These are phyloP conservation scores for Ectobius pallidus DNA, from an alignment of 2,888 invertebrate genomes.

Conservation along the genomic window DNA sequence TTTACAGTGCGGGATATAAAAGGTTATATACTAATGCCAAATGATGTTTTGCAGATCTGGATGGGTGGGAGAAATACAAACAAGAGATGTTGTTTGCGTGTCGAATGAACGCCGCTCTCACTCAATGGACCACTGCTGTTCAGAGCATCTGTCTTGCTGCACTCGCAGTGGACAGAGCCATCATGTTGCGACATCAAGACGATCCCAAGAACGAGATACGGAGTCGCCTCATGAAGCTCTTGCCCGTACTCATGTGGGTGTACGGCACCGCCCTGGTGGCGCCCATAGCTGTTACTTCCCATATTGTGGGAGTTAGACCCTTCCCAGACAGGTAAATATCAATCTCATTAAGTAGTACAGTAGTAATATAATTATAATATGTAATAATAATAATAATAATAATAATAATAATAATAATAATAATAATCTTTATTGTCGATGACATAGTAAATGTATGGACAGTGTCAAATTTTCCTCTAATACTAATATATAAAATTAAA, in stretches of 20 bases:
- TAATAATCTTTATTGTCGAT: too few relatives aligned
- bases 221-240: neutral
- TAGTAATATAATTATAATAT: too few relatives aligned
- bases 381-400: too few relatives aligned
- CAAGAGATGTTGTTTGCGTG: neutral
- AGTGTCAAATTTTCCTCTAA: too few relatives aligned
- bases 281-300: slow-evolving; percentile 22
- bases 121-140: slow-evolving; percentile 11
- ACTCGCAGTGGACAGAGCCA: slow-evolving; percentile 30
- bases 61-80: neutral
- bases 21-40: neutral
- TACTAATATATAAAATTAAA: too few relatives aligned
- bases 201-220: neutral
- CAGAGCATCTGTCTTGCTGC: slow-evolving; percentile 28
- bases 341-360: too few relatives aligned
- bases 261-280: slow-evolving; percentile 27
- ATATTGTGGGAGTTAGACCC: slow-evolving; percentile 18
- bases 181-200: slow-evolving; percentile 1
- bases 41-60: neutral
- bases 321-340: slow-evolving; percentile 22
- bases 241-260: slow-evolving; percentile 28
- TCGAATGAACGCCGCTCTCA: slow-evolving; percentile 31
- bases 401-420: too few relatives aligned
- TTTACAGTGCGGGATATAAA: too few relatives aligned
- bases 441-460: too few relatives aligned